Evolutionary conservation across 2,888 invertebrate genomes (phyloP).

Genomic region (Drosophila demipolita): DNA sequence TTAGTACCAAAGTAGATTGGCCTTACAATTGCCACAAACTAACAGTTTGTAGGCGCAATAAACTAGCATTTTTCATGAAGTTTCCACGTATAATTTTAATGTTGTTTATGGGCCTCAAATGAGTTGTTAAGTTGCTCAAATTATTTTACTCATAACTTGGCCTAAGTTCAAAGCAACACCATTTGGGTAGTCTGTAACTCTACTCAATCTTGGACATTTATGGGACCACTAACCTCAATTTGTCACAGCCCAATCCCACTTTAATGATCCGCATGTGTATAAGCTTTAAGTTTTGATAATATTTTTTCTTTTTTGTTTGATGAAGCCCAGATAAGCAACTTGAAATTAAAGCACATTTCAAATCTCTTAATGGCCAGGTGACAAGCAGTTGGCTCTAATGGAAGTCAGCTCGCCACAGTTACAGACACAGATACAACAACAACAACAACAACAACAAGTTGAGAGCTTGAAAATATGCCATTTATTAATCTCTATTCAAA

Average conservation of each 20-base stretch:
- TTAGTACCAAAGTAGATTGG: conserved; percentile 5
- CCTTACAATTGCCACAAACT: conserved; percentile 16
- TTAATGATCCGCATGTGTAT: conserved; percentile 8
- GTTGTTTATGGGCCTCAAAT: conserved; percentile 16
- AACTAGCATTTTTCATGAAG: conserved; percentile 26
- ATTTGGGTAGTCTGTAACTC: neutral
- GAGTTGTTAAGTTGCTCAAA: conserved; percentile 20
- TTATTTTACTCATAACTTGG: neutral
- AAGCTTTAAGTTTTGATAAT: neutral
- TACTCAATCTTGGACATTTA: neutral
- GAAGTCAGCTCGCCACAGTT: conserved; percentile 9
- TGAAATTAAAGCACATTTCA: conserved; percentile 21
- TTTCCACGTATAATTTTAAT: conserved; percentile 17
- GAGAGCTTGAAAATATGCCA: conserved; percentile 22
- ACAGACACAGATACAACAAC: conserved; percentile 6
- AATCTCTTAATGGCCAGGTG: conserved; percentile 45
- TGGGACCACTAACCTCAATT: conserved; percentile 25
- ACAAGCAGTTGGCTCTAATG: conserved; percentile 38
- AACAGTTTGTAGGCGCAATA: neutral
- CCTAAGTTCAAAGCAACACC: neutral
- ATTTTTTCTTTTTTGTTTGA: conserved; percentile 7
- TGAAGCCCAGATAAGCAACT: conserved; percentile 34
- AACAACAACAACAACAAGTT: neutral
- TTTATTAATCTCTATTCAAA: conserved; percentile 66
- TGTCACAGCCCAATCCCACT: conserved; percentile 24